Percentiles rank a stretch among this genome's conserved stretches.
Conservation (phyloP, 2,888 invertebrate genomes). For the Argynnis bischoffii region DNA sequence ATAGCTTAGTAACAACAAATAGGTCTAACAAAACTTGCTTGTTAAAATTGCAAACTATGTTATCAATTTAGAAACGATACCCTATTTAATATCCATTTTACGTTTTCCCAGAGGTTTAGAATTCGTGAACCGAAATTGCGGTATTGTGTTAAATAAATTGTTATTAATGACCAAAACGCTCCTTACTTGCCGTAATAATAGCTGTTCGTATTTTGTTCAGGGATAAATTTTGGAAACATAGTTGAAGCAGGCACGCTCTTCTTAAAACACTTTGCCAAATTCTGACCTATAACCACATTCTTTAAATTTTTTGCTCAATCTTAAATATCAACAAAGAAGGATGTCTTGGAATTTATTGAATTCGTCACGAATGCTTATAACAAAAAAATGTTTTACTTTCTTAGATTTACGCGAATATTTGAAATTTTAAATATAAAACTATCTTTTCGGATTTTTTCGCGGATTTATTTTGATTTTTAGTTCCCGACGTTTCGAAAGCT, state of each 20-base stretch:
- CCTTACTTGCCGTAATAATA: constrained; percentile 70
- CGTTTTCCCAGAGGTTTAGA: constrained; percentile 72
- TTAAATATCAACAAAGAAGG: constrained; percentile 6
- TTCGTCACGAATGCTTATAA: not conserved
- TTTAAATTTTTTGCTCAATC: constrained; percentile 4
- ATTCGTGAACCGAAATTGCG: constrained; percentile 71
- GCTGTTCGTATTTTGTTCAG: constrained; percentile 62
- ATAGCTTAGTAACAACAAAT: constrained; percentile 28
- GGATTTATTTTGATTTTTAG: too few species aligned
- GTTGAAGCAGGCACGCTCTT: constrained; percentile 43
- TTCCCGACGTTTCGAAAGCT: too few species aligned
- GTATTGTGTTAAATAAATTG: constrained; percentile 80
- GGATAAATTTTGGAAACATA: constrained; percentile 61
- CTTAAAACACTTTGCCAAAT: constrained; percentile 42
- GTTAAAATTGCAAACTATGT: constrained; percentile 61
- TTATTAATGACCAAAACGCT: constrained; percentile 79
- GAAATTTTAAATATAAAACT: too few species aligned
- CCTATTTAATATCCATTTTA: constrained; percentile 75
- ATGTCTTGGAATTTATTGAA: not conserved
- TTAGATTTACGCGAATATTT: not conserved
- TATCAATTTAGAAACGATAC: constrained; percentile 67
- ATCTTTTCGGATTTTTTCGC: too few species aligned
- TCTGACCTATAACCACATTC: constrained; percentile 15
- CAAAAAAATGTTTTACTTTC: not conserved
- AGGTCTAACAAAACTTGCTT: constrained; percentile 31